Evolutionary conservation across 2,797 vertebrate genomes (phyloP).

Genomic region (Bradypus variegatus): DNA sequence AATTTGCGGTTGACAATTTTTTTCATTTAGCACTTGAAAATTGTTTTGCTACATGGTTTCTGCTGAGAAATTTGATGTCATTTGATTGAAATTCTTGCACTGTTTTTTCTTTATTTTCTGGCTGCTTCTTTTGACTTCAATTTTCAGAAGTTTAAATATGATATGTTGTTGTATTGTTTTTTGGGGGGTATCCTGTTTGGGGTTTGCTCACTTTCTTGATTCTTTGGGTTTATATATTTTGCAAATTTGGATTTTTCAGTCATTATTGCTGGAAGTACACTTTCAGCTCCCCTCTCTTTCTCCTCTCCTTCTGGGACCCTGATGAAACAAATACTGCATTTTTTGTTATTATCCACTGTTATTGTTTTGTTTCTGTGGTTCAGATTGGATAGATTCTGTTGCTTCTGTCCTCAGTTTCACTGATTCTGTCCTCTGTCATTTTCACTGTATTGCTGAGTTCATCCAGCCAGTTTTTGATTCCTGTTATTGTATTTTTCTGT

Average conservation of each 20-base stretch:
- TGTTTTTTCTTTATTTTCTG: background rate
- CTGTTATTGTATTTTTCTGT: background rate
- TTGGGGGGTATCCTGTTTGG: background rate
- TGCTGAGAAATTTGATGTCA: background rate
- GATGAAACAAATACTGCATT: background rate
- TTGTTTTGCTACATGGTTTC: background rate
- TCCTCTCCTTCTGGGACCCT: background rate
- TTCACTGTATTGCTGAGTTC: background rate
- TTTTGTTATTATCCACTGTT: background rate
- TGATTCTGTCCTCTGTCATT: background rate
- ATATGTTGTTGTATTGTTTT: background rate
- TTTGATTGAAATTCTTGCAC: background rate
- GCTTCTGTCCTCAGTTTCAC: background rate
- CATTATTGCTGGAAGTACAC: background rate
- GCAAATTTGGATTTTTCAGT: background rate
- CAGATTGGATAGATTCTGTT: background rate
- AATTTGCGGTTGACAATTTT: background rate
- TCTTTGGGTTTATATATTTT: background rate
- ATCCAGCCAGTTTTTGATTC: background rate
- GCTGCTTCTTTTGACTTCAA: background rate
- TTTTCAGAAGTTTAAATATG: background rate
- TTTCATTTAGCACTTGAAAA: conserved; percentile 1
- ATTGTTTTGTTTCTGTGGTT: background rate
- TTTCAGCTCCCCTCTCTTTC: background rate
- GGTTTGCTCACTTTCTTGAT: background rate